Evolutionary conservation across 1,140 invertebrate genomes (phyloP).

Genomic region (Wasmannia auropunctata): DNA sequence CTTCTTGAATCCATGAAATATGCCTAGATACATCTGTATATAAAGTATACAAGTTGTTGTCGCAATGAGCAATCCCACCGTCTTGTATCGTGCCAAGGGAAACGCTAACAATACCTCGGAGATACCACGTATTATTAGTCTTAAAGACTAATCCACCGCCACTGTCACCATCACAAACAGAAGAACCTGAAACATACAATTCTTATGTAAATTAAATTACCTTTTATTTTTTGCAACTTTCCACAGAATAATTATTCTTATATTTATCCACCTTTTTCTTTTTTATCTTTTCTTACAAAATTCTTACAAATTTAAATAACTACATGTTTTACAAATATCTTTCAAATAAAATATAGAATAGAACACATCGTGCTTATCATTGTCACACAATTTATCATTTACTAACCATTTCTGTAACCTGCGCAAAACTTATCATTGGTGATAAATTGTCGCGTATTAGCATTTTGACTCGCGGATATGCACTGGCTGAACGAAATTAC

Average conservation of each 20-base stretch:
- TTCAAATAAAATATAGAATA: background rate
- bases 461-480: conserved; percentile 54
- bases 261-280: background rate
- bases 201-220: background rate
- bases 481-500: conserved; percentile 73
- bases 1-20: conserved; percentile 79
- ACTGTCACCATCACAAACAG: conserved; percentile 83
- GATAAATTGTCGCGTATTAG: conserved; percentile 71
- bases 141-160: conserved; percentile 82
- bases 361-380: conserved; percentile 4
- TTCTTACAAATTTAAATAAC: no score
- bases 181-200: conserved; percentile 76
- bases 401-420: conserved; percentile 81
- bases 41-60: conserved; percentile 79
- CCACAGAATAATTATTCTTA: background rate
- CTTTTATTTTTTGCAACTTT: background rate
- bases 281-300: background rate
- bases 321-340: background rate
- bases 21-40: conserved; percentile 80
- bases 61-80: conserved; percentile 71
- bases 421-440: conserved; percentile 83
- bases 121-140: conserved; percentile 75
- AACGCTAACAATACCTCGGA: conserved; percentile 82
- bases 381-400: background rate
- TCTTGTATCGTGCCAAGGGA: conserved; percentile 70